Evolutionary conservation across 2,797 vertebrate genomes (phyloP).

Genomic region (Acanthis flammea): DNA sequence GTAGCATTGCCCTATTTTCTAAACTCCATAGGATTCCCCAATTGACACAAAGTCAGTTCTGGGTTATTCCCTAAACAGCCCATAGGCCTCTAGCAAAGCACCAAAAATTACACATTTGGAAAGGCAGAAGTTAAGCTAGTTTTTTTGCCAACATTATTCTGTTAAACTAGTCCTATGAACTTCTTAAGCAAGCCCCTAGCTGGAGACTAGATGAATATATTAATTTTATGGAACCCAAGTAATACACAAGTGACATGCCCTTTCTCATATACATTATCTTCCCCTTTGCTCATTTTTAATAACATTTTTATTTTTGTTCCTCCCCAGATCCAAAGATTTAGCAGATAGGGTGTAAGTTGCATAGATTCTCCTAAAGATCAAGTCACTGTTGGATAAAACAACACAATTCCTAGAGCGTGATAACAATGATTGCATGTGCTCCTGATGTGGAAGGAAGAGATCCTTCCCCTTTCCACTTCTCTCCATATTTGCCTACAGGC

Average conservation of each 20-base stretch:
- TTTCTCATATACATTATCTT: background rate
- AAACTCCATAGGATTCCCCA: background rate
- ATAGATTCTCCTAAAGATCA: rapidly evolving
- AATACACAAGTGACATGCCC: background rate
- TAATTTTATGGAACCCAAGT: background rate
- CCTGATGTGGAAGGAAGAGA: background rate
- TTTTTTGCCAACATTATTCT: background rate
- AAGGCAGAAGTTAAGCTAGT: background rate
- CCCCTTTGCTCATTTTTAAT: background rate
- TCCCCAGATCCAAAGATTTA: background rate
- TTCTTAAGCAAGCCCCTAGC: background rate
- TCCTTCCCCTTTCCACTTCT: background rate
- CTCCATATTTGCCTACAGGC: background rate
- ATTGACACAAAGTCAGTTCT: background rate
- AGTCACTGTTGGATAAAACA: background rate
- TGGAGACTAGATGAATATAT: background rate
- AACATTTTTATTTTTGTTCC: background rate
- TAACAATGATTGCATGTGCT: rapidly evolving
- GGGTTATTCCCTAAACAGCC: background rate
- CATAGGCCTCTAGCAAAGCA: background rate
- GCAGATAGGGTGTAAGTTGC: background rate
- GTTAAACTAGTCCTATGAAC: background rate
- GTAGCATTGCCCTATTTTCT: background rate
- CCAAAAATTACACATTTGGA: background rate
- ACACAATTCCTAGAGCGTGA: background rate